phyloP scores from a whole-genome alignment of 2,797 vertebrate species.

The Alauda arvensis region DNA sequence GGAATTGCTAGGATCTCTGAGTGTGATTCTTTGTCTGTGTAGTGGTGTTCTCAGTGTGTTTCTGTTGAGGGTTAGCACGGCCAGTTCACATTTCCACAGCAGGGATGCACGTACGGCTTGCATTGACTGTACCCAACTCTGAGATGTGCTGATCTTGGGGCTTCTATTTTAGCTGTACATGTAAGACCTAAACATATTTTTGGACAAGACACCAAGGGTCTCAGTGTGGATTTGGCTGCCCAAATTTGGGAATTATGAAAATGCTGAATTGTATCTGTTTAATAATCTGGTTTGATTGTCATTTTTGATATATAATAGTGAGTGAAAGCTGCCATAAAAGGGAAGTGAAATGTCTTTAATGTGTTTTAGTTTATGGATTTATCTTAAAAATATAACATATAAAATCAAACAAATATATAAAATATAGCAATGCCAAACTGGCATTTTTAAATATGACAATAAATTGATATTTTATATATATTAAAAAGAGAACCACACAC shows the following conservation, averaged over 20 bases:
- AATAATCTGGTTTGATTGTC: not conserved
- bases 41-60: not conserved
- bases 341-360: not conserved
- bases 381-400: not conserved
- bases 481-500: too few relatives aligned
- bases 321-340: not conserved
- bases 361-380: not conserved
- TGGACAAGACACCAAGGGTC: not conserved
- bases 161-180: not conserved
- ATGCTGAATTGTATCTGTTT: not conserved
- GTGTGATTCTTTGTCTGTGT: not conserved
- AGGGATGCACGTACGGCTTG: not conserved
- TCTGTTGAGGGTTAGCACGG: accelerated
- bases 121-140: not conserved
- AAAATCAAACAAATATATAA: too few relatives aligned
- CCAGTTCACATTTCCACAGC: not conserved
- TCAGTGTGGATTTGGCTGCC: not conserved
- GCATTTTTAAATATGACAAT: not conserved
- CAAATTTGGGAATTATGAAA: not conserved
- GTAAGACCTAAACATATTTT: not conserved
- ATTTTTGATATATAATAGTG: not conserved
- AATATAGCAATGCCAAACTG: not conserved
- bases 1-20: not conserved
- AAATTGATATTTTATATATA: not conserved
- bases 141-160: accelerated